phyloP scores from a whole-genome alignment of 2,797 vertebrate genomes.

The Podargus strigoides region DNA sequence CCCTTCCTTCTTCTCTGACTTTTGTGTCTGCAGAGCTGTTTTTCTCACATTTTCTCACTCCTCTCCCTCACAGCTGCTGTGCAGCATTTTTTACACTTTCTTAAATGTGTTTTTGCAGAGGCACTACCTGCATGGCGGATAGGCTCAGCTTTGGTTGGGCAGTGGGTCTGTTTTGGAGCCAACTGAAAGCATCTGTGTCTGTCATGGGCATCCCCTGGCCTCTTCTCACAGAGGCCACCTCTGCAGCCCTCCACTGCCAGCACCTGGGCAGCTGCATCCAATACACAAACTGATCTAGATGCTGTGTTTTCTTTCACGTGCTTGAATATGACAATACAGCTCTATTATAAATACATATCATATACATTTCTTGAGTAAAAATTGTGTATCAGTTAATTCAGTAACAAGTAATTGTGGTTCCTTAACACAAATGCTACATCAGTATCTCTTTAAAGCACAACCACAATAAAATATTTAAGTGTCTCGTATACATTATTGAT shows the following conservation, averaged over 20 bases:
- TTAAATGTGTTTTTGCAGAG: not conserved
- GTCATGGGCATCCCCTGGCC: rapidly evolving
- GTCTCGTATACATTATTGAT: not conserved
- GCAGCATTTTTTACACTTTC: not conserved
- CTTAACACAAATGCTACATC: not conserved
- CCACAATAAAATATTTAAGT: not conserved
- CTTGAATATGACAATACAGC: no score
- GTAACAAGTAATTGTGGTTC: not conserved
- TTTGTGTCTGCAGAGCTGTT: not conserved
- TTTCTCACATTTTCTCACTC: not conserved
- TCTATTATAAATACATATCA: not conserved
- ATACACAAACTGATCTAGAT: not conserved
- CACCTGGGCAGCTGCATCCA: rapidly evolving
- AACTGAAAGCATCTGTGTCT: rapidly evolving
- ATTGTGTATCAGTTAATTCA: no score
- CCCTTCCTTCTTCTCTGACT: rapidly evolving
- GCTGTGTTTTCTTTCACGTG: not conserved
- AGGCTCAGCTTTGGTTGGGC: not conserved
- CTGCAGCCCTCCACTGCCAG: not conserved
- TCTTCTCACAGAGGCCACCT: not conserved
- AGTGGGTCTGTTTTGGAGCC: not conserved
- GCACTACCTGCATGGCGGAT: no score
- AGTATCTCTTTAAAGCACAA: not conserved
- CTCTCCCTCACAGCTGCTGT: not conserved
- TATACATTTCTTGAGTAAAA: not conserved